Conservation (phyloP, 23 tunicate species). For the Halocynthia aurantium region DNA sequence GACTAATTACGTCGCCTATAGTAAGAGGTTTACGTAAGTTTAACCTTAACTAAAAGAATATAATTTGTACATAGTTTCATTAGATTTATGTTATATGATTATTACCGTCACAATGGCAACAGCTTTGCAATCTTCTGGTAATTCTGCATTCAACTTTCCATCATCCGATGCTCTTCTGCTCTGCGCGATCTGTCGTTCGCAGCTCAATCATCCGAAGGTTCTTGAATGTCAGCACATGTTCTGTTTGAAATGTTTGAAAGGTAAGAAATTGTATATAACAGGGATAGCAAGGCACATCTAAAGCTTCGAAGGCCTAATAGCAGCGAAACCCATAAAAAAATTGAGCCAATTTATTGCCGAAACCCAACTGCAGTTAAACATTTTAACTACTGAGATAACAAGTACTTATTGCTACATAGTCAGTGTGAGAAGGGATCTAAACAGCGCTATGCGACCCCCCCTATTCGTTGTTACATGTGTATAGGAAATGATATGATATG, state of each 20-base stretch:
- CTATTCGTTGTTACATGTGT: too few species aligned
- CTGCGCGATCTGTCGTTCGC: slow-evolving; percentile 44
- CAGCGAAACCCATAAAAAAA: not conserved
- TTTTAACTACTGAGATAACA: too few species aligned
- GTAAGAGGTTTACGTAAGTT: too few species aligned
- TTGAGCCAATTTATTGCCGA: not conserved
- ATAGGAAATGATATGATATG: too few species aligned
- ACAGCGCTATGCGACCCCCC: too few species aligned
- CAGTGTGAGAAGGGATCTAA: too few species aligned
- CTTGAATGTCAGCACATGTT: slow-evolving; percentile 52
- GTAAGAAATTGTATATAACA: slow-evolving; percentile 2
- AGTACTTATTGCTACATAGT: too few species aligned
- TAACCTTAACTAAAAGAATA: too few species aligned
- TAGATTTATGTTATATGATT: too few species aligned
- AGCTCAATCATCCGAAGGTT: slow-evolving; percentile 30
- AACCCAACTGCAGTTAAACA: too few species aligned
- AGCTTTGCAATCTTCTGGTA: not conserved
- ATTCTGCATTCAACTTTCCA: not conserved
- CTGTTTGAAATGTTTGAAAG: slow-evolving; percentile 43
- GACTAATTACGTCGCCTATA: too few species aligned
- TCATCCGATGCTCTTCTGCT: slow-evolving; percentile 24
- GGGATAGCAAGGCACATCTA: not conserved
- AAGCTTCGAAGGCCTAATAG: not conserved
- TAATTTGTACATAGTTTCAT: too few species aligned
- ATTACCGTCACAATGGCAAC: not conserved